A percentile compares a stretch with the other conserved stretches of the same genome.
Evolutionary conservation across 2,113 vertebrate species (phyloP).

Genomic region (Prinia subflava): DNA sequence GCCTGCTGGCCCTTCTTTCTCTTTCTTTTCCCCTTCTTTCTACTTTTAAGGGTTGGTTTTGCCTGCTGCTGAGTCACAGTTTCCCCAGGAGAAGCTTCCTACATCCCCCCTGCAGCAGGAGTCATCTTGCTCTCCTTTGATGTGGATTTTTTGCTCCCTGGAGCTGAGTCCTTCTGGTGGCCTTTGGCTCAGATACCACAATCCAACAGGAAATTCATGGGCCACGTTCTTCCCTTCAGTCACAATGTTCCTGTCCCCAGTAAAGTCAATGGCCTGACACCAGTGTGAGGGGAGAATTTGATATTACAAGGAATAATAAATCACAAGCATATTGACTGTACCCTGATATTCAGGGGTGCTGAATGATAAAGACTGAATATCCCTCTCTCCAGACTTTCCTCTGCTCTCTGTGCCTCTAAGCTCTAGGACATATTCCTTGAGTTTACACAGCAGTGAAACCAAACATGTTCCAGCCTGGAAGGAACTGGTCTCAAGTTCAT

Average conservation of each 20-base stretch:
- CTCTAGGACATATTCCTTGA: not conserved
- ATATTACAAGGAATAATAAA: not conserved
- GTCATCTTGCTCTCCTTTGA: not conserved
- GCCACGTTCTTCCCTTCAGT: not conserved
- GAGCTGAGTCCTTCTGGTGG: not conserved
- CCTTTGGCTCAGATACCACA: not conserved
- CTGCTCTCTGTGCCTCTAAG: not conserved
- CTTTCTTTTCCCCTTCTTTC: not conserved
- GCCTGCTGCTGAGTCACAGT: not conserved
- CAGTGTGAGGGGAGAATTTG: not conserved
- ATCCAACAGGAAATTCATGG: not conserved
- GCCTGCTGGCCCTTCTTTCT: not conserved
- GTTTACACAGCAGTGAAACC: not conserved
- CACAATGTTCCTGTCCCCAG: not conserved
- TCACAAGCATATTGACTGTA: not conserved
- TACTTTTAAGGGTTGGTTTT: not conserved
- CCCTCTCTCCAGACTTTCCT: not conserved
- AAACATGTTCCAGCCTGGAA: not conserved
- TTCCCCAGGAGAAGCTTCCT: not conserved
- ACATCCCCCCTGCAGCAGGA: not conserved
- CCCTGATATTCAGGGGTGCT: not conserved
- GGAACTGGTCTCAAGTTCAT: not conserved
- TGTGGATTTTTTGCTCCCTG: not conserved
- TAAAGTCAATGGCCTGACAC: not conserved
- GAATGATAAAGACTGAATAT: not conserved